Evolutionary conservation across 2,113 vertebrate species (phyloP).

Genomic region (Brachirus orientalis): DNA sequence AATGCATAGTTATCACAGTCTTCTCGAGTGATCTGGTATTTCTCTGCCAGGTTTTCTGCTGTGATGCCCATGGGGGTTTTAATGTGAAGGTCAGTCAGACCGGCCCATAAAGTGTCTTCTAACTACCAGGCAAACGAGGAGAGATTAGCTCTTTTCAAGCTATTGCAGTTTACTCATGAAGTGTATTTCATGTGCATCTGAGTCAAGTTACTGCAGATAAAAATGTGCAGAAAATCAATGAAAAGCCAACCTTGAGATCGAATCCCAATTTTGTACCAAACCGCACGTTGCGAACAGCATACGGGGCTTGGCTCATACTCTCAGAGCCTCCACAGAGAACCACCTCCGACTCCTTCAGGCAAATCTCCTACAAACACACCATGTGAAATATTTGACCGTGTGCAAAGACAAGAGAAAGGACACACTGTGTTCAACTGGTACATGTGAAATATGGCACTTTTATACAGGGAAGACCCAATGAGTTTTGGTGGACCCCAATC

Average conservation of each 20-base stretch:
- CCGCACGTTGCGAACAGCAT: conserved; percentile 87
- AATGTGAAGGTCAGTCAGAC: conserved; percentile 88
- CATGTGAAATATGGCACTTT: too few relatives aligned
- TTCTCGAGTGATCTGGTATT: conserved; percentile 88
- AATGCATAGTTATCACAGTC: conserved; percentile 89
- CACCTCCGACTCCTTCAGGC: conserved; percentile 90
- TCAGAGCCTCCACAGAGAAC: conserved; percentile 94
- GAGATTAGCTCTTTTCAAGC: background rate
- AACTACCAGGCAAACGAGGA: conserved; percentile 75
- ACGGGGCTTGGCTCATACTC: conserved; percentile 95
- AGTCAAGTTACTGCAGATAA: background rate
- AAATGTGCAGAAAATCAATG: background rate
- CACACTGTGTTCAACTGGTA: too few relatives aligned
- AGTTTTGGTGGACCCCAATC: too few relatives aligned
- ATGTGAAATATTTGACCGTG: background rate
- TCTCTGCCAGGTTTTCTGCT: conserved; percentile 94
- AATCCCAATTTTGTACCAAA: conserved; percentile 92
- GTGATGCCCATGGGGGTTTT: conserved; percentile 92
- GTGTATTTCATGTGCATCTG: background rate
- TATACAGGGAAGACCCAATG: too few relatives aligned
- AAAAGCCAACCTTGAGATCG: conserved; percentile 87
- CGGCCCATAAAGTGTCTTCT: conserved; percentile 92
- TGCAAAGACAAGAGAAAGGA: conserved; percentile 5
- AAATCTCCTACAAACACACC: conserved; percentile 88
- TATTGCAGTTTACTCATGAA: background rate